phyloP scores from a whole-genome alignment of 2,797 vertebrate species.

The Bufotes viridis region DNA sequence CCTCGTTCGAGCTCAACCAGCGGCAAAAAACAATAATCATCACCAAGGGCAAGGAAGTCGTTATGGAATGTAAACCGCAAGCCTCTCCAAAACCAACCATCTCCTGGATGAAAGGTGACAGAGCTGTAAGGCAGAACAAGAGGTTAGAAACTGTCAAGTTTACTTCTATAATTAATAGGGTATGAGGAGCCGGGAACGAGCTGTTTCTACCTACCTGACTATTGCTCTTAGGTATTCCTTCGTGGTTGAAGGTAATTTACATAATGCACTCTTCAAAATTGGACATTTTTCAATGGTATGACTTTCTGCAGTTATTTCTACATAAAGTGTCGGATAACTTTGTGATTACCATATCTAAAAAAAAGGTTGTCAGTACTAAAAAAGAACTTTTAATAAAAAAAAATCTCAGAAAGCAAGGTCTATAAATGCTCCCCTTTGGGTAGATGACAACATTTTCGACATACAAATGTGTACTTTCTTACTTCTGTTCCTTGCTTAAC shows the following conservation, averaged over 20 bases:
- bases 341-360: background rate
- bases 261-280: background rate
- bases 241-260: background rate
- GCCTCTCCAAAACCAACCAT: conserved; percentile 90
- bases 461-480: too few species aligned
- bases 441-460: too few species aligned
- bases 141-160: conserved; percentile 78
- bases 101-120: conserved; percentile 90
- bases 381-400: too few species aligned
- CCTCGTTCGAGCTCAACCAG: conserved; percentile 83
- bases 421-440: too few species aligned
- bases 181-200: background rate
- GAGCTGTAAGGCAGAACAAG: conserved; percentile 78
- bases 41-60: conserved; percentile 86
- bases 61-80: conserved; percentile 88
- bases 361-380: too few species aligned
- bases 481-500: too few species aligned
- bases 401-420: too few species aligned
- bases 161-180: conserved; percentile 43
- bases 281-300: background rate
- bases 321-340: background rate
- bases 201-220: background rate
- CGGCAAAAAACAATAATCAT: conserved; percentile 83
- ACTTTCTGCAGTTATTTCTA: background rate
- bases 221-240: background rate